These are phyloP conservation scores for Eilema griseolum DNA, from an alignment of 2,888 invertebrate species.

Conservation along the genomic window DNA sequence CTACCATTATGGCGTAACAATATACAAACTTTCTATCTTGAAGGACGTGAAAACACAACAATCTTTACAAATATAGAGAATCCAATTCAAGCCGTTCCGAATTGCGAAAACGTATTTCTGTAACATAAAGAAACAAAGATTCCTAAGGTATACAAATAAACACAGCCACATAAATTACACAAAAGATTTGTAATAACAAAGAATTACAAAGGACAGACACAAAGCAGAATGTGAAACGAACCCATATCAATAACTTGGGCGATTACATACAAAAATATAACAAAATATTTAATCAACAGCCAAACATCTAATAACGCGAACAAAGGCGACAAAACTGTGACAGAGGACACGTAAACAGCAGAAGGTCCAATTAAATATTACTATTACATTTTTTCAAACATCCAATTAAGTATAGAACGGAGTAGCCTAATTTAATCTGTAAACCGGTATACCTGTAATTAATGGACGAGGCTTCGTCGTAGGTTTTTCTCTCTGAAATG, in stretches of 20 bases:
- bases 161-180: slow-evolving; percentile 14
- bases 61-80: neutral
- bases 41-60: neutral
- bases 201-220: slow-evolving; percentile 30
- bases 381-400: too few species aligned
- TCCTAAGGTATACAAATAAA: neutral
- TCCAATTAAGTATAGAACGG: too few species aligned
- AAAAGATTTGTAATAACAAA: slow-evolving; percentile 36
- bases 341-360: slow-evolving; percentile 13
- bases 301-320: slow-evolving; percentile 35
- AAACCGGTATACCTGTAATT: too few species aligned
- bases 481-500: too few species aligned
- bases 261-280: slow-evolving; percentile 30
- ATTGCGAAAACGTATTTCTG: slow-evolving; percentile 5
- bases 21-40: neutral
- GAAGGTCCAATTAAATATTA: slow-evolving; percentile 10
- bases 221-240: slow-evolving; percentile 22
- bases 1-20: neutral
- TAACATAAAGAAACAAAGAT: slow-evolving; percentile 5
- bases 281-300: slow-evolving; percentile 46
- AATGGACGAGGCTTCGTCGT: too few species aligned
- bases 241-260: slow-evolving; percentile 35
- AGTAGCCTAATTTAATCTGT: too few species aligned
- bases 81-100: slow-evolving; percentile 10
- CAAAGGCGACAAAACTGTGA: slow-evolving; percentile 30